A percentile compares a stretch with the other conserved stretches of the same genome.
phyloP scores from a whole-genome alignment of 2,113 vertebrate genomes.

The Salvelinus namaycush region DNA sequence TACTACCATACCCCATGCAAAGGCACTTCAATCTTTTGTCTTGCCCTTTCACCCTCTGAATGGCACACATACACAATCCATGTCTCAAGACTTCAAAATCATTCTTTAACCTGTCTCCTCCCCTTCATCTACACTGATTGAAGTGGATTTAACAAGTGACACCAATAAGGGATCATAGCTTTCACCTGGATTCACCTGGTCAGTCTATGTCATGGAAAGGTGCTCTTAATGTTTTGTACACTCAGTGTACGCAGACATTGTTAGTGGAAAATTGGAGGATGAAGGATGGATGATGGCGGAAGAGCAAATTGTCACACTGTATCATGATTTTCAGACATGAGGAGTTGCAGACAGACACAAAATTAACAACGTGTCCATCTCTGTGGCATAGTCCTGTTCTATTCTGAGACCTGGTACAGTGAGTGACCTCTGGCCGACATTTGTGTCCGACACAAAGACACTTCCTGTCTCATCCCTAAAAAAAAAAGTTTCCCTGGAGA shows the following conservation, averaged over 20 bases:
- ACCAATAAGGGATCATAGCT: too few species aligned
- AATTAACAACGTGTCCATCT: slow-evolving; percentile 40
- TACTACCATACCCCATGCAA: too few species aligned
- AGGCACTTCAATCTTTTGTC: too few species aligned
- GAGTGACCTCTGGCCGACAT: slow-evolving; percentile 19
- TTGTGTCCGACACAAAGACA: slow-evolving; percentile 52
- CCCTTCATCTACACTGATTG: too few species aligned
- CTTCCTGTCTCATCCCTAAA: slow-evolving; percentile 54
- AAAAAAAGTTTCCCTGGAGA: slow-evolving; percentile 39
- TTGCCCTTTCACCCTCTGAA: too few species aligned
- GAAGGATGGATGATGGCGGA: not conserved
- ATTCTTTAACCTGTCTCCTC: too few species aligned
- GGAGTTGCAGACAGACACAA: slow-evolving; percentile 11
- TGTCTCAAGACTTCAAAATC: too few species aligned
- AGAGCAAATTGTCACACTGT: not conserved
- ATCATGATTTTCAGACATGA: slow-evolving; percentile 1
- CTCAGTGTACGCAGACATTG: not conserved
- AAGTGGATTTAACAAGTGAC: too few species aligned
- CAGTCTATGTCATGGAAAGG: too few species aligned
- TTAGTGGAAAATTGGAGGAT: slow-evolving; percentile 12
- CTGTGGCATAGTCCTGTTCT: slow-evolving; percentile 23
- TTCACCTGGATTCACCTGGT: too few species aligned
- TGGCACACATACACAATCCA: too few species aligned
- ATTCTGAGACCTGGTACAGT: slow-evolving; percentile 42
- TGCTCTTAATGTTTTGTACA: not conserved